Base-by-base conservation (phyloP, 2,797 vertebrate species). In the Tinamus major region DNA sequence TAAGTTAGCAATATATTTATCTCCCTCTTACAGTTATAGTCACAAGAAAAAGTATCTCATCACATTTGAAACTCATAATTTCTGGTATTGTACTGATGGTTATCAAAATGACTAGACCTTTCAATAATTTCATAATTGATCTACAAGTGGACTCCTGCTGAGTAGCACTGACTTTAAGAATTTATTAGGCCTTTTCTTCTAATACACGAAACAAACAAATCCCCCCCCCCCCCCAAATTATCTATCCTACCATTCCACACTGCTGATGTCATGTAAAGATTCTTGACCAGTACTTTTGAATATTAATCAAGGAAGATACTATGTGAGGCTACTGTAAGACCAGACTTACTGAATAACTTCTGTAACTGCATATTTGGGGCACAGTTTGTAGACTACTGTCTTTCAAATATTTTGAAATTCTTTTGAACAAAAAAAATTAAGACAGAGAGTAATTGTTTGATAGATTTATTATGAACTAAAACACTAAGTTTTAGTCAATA, bases 31-130 rank as follows among this genome's bases (percentile, higher is more conserved):
- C 6, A 56, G 21, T 96, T 48, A 76, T 3, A 64, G 48, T 62
- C 72, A 80, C 1, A 23, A 72, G 24, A 33, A 44, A 15, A 65
- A 48, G 6, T 37, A 27, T 55, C 48, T 63, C 37, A 79, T 51
- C 61, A 69, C 62, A 75, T 42, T 79, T 76, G 78, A 75, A 96
- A 67, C 49, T 74, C 21, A 20, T 80, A 6, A 18, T 61, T 89
- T 61, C 56, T 82, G 33, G 44, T 33, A 82, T 79, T 56, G 46
- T 35, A 6, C 4, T 14, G 70, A 74, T 69, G 35, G 26, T 61
- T 94, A 72, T 84, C 59, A 81, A 88, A 71, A 81, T 81, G 59
- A 42, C 63, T 87, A 95, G 84, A 89, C 62, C 71, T 96, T 83
- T 83, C 72, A 92, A 33, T 29, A 77, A 42, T 89, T 95, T 88